Evolutionary conservation across 2,888 invertebrate species (phyloP).

Genomic region (Acanthacorydalis orientalis): DNA sequence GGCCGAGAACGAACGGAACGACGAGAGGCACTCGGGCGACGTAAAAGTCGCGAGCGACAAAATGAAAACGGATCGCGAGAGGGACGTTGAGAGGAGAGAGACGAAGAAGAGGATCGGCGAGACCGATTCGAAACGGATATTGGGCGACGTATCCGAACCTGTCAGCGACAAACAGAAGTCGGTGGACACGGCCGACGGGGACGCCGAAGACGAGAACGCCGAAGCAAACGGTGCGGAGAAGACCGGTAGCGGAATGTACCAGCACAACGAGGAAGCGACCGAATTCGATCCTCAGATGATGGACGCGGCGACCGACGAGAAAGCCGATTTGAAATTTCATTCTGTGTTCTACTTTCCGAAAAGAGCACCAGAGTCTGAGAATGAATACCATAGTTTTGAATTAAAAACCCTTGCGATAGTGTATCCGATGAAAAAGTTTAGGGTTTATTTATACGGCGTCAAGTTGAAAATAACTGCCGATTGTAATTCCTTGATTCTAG

Average conservation of each 20-base stretch:
- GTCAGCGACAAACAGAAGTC: slow-evolving; percentile 38
- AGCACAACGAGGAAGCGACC: slow-evolving; percentile 70
- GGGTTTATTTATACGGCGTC: too few species aligned
- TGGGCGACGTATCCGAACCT: slow-evolving; percentile 45
- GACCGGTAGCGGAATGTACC: slow-evolving; percentile 42
- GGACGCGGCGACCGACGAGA: slow-evolving; percentile 69
- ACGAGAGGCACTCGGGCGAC: slow-evolving; percentile 48
- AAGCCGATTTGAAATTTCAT: too few species aligned
- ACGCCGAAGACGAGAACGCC: slow-evolving; percentile 25
- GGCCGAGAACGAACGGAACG: slow-evolving; percentile 54
- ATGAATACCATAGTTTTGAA: too few species aligned
- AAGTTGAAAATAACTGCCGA: too few species aligned
- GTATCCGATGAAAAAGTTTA: too few species aligned
- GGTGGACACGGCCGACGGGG: slow-evolving; percentile 15
- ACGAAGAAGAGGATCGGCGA: slow-evolving; percentile 54
- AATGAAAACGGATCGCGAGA: slow-evolving; percentile 15
- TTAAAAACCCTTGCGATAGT: too few species aligned
- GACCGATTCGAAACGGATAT: slow-evolving; percentile 53
- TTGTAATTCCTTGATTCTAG: too few species aligned
- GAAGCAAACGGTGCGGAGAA: slow-evolving; percentile 19
- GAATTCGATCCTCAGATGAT: slow-evolving; percentile 54
- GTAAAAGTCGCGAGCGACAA: slow-evolving; percentile 22
- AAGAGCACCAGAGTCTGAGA: too few species aligned
- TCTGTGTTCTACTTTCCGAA: too few species aligned
- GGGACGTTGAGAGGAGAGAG: slow-evolving; percentile 20